Base-by-base conservation (phyloP, 2,888 invertebrate species). In the Falcaria lacertinaria region DNA sequence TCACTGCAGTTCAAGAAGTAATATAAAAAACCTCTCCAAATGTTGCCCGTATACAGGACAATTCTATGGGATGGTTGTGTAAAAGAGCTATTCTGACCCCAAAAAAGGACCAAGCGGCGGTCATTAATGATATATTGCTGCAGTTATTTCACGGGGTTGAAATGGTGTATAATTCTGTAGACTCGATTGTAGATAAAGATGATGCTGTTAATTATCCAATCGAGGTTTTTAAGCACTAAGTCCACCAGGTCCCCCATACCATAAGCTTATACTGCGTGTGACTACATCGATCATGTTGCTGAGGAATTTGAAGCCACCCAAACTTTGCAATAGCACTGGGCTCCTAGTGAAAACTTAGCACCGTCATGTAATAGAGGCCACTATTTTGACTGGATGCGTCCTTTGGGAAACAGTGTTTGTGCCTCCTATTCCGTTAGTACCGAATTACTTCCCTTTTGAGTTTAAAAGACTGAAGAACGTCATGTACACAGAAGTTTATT, bases 241-340 rank as follows among this genome's bases (percentile, higher is more conserved):
- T 7, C 7, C 15, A 17, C 15, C 42, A 35, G 60, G 44, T 28
- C 54, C 52, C 34, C 58, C 58, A 19, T 56, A 55, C 3, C 59
- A 64, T 40, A 60, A 57, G 38, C 22, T 64, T 37, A 42, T 43
- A 22, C 36, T 62, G 36, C 64, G 64, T 42, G 42, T 65, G 40
- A 63, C 55, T 15, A 60, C 64, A 36, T 57, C 59, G 14, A 56
- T 61, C 32, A 16, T 63, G 4, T 51, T 60, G 25, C 57, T 60
- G 54, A n/a, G 52, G 34, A 60, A 64, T 46, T 43, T 61, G 2
- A 57, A 60, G 6, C 54, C 53, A 13, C 59, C 59, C 34, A 53
- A 52, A 38, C 39, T 57, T 8, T 56, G 54, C n/a, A 51, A 57
- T 38, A 51, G 16, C 1, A 51, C 51, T 4, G 34, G 47, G 6